phyloP scores from a whole-genome alignment of 2,888 invertebrate genomes.

The Criorhina ranunculi region DNA sequence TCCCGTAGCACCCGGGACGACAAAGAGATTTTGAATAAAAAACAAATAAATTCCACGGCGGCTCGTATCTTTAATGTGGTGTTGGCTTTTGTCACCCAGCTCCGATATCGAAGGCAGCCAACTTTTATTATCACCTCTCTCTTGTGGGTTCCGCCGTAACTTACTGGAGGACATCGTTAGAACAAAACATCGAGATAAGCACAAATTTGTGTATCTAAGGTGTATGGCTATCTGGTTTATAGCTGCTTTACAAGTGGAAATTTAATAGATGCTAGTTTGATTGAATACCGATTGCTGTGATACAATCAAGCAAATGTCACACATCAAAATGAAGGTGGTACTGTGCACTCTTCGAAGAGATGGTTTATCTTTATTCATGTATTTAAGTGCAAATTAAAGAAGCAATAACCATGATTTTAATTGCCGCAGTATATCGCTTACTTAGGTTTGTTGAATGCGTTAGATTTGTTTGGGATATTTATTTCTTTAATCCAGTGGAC shows the following conservation, averaged over 20 bases:
- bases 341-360: slow-evolving; percentile 18
- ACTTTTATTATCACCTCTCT: slow-evolving; percentile 65
- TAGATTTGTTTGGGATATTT: slow-evolving; percentile 27
- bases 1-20: slow-evolving; percentile 13
- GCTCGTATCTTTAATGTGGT: slow-evolving; percentile 68
- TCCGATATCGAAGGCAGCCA: slow-evolving; percentile 55
- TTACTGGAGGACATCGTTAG: slow-evolving; percentile 50
- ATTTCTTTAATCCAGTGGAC: slow-evolving; percentile 9
- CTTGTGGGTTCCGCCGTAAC: slow-evolving; percentile 51
- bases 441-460: slow-evolving; percentile 35
- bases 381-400: slow-evolving; percentile 55
- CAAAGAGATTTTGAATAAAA: slow-evolving; percentile 52
- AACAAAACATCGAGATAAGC: slow-evolving; percentile 64
- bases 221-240: slow-evolving; percentile 5
- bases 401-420: slow-evolving; percentile 63
- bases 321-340: slow-evolving; percentile 1
- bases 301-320: slow-evolving; percentile 47
- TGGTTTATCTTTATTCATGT: slow-evolving; percentile 47
- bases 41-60: slow-evolving; percentile 59
- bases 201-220: slow-evolving; percentile 21
- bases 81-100: slow-evolving; percentile 69
- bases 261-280: slow-evolving; percentile 30
- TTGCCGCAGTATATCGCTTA: slow-evolving; percentile 29
- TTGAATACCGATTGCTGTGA: slow-evolving; percentile 32
- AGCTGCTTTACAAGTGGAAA: slow-evolving; percentile 17